Conservation (phyloP, 1,140 invertebrate genomes). For the Cylas formicarius region DNA sequence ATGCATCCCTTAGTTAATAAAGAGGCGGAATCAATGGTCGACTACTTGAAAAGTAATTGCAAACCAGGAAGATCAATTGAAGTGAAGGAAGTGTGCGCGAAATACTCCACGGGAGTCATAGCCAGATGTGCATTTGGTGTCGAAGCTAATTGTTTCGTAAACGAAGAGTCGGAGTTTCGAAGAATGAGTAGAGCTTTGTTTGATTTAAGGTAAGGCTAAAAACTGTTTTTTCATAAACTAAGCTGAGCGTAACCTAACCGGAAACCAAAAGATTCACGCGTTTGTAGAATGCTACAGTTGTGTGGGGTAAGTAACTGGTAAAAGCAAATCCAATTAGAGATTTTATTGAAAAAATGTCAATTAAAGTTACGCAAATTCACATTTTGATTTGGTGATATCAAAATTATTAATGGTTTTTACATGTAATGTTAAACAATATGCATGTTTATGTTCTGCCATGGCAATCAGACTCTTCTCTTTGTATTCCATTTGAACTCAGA, state of each 20-base stretch:
- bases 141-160: conserved; percentile 38
- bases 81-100: conserved; percentile 32
- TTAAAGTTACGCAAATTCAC: too few relatives aligned
- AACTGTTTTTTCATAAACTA: too few relatives aligned
- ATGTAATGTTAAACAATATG: too few relatives aligned
- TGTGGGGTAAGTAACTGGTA: too few relatives aligned
- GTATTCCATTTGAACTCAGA: too few relatives aligned
- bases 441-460: too few relatives aligned
- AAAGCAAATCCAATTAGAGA: too few relatives aligned
- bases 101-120: conserved; percentile 48
- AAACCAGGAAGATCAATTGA: conserved; percentile 23
- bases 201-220: conserved; percentile 16
- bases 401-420: too few relatives aligned
- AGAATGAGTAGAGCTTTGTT: conserved; percentile 20
- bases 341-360: too few relatives aligned
- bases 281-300: too few relatives aligned
- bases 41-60: conserved; percentile 25
- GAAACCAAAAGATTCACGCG: conserved; percentile 26
- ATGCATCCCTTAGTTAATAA: conserved; percentile 40
- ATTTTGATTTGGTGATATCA: too few relatives aligned
- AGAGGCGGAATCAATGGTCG: conserved; percentile 17
- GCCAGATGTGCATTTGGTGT: conserved; percentile 44
- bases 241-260: conserved; percentile 18
- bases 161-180: conserved; percentile 41
- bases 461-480: too few relatives aligned